phyloP scores from a whole-genome alignment of 92 coral and sea anemone species.

The Zoanthus gigantus region DNA sequence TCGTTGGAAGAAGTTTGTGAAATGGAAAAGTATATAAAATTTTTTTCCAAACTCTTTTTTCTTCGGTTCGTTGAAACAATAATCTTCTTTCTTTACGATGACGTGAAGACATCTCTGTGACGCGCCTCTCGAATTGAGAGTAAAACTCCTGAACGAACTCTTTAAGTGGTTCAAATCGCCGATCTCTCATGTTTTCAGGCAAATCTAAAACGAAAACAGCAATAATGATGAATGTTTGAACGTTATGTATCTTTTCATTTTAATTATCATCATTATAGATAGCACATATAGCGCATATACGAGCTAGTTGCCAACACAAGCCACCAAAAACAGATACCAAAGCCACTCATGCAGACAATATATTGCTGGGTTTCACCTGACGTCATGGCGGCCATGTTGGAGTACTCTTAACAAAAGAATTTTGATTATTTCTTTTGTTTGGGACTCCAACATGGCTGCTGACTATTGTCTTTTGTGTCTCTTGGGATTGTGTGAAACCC shows the following conservation, averaged over 20 bases:
- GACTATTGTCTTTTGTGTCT: too few relatives aligned
- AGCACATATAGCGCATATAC: neutral
- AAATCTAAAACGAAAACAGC: conserved; percentile 2
- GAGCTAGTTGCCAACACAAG: neutral
- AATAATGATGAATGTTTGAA: neutral
- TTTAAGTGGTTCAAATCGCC: neutral
- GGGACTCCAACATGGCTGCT: too few relatives aligned
- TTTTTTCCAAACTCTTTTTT: neutral
- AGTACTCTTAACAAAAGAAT: too few relatives aligned
- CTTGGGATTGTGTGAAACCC: too few relatives aligned
- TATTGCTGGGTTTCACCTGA: too few relatives aligned
- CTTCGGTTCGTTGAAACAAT: neutral
- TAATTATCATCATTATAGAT: neutral
- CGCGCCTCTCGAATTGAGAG: conserved; percentile 12
- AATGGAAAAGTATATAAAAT: neutral
- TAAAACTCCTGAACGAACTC: conserved; percentile 20
- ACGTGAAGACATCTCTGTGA: conserved; percentile 4
- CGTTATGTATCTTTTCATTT: neutral
- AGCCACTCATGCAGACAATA: too few relatives aligned
- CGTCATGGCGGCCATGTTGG: too few relatives aligned
- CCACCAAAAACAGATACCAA: neutral
- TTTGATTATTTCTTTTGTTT: too few relatives aligned
- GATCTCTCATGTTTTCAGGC: neutral
- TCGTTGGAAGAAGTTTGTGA: neutral
- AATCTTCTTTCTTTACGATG: conserved; percentile 22